A percentile compares a stretch with the other conserved stretches of the same genome.
Evolutionary conservation across 2,113 vertebrate species (phyloP).

Genomic region (Halcyon senegalensis): DNA sequence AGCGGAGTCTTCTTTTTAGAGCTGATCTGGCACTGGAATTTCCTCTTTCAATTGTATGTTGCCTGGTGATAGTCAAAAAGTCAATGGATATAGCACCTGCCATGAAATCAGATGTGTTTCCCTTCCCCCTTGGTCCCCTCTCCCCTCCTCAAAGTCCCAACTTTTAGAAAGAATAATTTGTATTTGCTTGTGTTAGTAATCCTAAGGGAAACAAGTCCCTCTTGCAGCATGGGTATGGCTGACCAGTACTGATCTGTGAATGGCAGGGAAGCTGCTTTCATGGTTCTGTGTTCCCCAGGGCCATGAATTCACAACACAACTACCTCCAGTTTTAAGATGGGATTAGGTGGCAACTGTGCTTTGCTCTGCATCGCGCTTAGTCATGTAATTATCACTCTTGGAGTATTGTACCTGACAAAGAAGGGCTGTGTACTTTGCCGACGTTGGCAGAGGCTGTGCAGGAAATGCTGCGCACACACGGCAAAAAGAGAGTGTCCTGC

Average conservation of each 20-base stretch:
- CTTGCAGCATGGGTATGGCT: fast-evolving
- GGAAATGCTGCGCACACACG: neutral
- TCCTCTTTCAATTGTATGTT: neutral
- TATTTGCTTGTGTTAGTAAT: neutral
- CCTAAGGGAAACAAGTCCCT: neutral
- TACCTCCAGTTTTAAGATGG: neutral
- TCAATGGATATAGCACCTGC: neutral
- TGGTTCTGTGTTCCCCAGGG: neutral
- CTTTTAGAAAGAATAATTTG: neutral
- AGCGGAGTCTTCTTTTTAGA: neutral
- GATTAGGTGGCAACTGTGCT: neutral
- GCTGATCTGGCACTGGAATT: neutral
- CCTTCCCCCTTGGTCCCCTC: neutral
- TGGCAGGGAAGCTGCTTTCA: neutral
- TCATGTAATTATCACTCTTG: neutral
- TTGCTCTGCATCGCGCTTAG: neutral
- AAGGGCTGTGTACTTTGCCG: neutral
- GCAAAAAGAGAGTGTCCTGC: neutral
- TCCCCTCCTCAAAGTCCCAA: fast-evolving
- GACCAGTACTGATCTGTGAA: neutral
- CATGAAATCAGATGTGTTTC: neutral
- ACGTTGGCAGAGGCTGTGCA: neutral
- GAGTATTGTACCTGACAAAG: neutral
- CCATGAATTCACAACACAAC: neutral
- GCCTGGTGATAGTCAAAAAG: neutral